A percentile compares a stretch with the other conserved stretches of the same genome.
Evolutionary conservation across 2,113 vertebrate species (phyloP).

Genomic region (Bathybates hornii): DNA sequence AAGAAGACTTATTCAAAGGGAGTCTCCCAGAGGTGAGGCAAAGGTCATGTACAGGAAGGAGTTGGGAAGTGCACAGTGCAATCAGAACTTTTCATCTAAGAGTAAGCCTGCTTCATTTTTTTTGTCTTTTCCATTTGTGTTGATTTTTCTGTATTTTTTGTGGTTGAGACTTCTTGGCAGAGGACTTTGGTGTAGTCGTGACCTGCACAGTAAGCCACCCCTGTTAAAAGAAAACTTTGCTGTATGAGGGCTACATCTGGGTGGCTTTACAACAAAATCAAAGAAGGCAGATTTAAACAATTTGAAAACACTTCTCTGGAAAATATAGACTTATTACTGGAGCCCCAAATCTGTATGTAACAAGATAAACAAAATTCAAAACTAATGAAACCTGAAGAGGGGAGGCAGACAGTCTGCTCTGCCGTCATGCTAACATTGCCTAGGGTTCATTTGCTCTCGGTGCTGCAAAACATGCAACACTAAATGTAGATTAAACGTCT

Average conservation of each 20-base stretch:
- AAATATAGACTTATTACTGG: not conserved
- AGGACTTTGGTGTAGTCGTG: constrained; percentile 34
- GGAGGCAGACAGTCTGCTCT: not conserved
- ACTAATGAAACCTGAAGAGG: not conserved
- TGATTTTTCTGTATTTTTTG: constrained; percentile 25
- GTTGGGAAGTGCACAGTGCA: constrained; percentile 73
- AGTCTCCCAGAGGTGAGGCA: constrained; percentile 76
- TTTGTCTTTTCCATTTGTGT: constrained; percentile 17
- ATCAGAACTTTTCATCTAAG: constrained; percentile 76
- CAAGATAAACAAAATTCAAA: not conserved
- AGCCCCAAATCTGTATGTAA: not conserved
- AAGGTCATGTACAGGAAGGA: constrained; percentile 80
- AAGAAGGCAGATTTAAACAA: not conserved
- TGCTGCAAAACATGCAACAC: not conserved
- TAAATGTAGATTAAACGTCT: not conserved
- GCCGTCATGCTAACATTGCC: not conserved
- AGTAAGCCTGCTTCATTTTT: constrained; percentile 51
- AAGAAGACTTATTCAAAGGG: constrained; percentile 77
- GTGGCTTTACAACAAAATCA: not conserved
- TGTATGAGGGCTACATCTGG: not conserved
- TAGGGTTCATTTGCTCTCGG: not conserved
- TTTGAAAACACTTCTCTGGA: not conserved
- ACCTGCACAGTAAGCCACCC: constrained; percentile 27
- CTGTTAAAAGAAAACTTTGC: constrained; percentile 48
- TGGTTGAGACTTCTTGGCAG: not conserved